A percentile compares a stretch with the other conserved stretches of the same genome.
Evolutionary conservation across 2,113 vertebrate species (phyloP).

Genomic region (Dicrurus megarhynchus): DNA sequence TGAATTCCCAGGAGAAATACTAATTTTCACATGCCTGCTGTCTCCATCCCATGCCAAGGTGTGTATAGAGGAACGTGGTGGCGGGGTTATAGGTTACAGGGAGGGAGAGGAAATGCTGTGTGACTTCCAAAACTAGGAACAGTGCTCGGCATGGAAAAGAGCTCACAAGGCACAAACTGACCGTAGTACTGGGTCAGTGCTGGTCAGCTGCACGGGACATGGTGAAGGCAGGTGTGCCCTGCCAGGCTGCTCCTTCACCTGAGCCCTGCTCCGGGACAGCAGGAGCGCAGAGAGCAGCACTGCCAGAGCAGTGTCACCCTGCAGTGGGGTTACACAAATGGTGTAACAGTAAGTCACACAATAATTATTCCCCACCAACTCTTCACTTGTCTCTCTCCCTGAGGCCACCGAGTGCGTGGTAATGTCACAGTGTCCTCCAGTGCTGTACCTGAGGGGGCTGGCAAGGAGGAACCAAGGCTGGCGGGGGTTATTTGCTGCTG

Average conservation of each 20-base stretch:
- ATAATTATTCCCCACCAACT: neutral
- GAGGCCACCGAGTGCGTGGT: neutral
- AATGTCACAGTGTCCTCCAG: neutral
- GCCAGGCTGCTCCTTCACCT: neutral
- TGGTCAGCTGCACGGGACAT: fast-evolving
- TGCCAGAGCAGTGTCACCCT: neutral
- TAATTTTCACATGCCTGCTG: neutral
- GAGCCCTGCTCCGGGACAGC: neutral
- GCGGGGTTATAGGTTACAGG: neutral
- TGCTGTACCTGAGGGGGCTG: neutral
- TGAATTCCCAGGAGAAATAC: neutral
- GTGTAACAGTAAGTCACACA: neutral
- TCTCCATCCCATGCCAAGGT: neutral
- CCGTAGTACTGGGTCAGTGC: too few species aligned
- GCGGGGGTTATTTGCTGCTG: neutral
- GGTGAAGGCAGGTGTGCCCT: neutral
- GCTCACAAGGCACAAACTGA: neutral
- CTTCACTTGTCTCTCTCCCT: neutral
- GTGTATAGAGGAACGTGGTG: neutral
- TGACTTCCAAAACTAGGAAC: neutral
- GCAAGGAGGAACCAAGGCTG: neutral
- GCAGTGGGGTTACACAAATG: neutral
- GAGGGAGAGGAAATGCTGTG: neutral
- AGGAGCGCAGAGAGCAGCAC: neutral
- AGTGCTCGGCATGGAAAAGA: neutral